Evolutionary conservation across 2,888 invertebrate species (phyloP).

Genomic region (Ditula angustiorana): DNA sequence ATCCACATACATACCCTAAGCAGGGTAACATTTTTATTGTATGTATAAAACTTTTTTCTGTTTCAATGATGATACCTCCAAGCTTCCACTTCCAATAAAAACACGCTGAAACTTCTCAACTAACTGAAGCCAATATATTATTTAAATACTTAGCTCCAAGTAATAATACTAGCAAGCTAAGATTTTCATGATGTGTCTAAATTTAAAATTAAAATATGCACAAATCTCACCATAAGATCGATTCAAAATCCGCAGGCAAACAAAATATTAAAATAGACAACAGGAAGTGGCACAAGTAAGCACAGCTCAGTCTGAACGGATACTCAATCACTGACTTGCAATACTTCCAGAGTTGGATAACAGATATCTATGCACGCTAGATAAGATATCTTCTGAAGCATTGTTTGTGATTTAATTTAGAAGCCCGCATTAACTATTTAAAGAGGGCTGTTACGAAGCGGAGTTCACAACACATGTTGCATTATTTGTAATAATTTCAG

Average conservation of each 20-base stretch:
- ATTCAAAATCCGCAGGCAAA: not conserved
- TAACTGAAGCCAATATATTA: too few relatives aligned
- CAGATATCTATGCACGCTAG: not conserved
- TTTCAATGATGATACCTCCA: too few relatives aligned
- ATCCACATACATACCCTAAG: too few relatives aligned
- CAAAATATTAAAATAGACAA: not conserved
- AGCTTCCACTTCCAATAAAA: too few relatives aligned
- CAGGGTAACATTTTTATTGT: too few relatives aligned
- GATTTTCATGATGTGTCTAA: too few relatives aligned
- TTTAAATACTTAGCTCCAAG: too few relatives aligned
- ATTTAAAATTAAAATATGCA: too few relatives aligned
- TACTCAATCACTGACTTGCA: conserved; percentile 1
- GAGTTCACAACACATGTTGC: not conserved
- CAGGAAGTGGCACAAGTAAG: not conserved
- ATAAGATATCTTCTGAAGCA: conserved; percentile 15
- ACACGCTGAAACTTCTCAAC: too few relatives aligned
- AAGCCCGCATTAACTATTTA: not conserved
- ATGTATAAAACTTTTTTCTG: too few relatives aligned
- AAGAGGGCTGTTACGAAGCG: too few relatives aligned
- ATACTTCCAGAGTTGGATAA: conserved; percentile 6
- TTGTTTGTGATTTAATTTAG: conserved; percentile 13
- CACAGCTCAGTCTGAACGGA: not conserved
- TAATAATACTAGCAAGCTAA: not conserved
- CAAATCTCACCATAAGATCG: not conserved
- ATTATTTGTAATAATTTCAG: not conserved